These are phyloP conservation scores for Phaethon lepturus DNA, from an alignment of 2,113 vertebrate species.

Conservation along the genomic window DNA sequence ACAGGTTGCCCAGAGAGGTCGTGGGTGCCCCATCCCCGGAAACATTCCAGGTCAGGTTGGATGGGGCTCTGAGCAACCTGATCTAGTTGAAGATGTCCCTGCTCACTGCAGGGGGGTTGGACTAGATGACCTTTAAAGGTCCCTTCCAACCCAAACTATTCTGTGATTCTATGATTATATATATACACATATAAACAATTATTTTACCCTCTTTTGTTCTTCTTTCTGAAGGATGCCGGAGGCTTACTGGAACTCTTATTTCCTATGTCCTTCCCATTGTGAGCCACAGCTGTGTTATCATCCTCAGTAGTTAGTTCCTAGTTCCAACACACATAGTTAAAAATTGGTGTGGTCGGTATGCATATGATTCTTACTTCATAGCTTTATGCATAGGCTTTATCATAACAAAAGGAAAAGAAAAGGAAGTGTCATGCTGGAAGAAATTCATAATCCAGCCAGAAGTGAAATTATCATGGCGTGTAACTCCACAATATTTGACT, in stretches of 20 bases:
- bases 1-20: too few species aligned
- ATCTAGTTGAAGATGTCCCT: too few species aligned
- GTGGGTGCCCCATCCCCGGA: too few species aligned
- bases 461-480: background rate
- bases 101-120: too few species aligned
- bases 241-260: background rate
- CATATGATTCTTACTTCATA: background rate
- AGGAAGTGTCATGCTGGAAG: background rate
- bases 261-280: background rate
- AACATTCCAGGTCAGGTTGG: too few species aligned
- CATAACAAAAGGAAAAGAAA: background rate
- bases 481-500: background rate
- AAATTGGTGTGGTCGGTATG: background rate
- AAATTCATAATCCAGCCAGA: background rate
- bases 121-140: too few species aligned
- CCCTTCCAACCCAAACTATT: too few species aligned
- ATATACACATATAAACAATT: background rate
- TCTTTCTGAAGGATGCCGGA: background rate
- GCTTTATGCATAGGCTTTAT: background rate
- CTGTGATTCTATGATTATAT: too few species aligned
- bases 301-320: slow-evolving; percentile 41
- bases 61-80: too few species aligned
- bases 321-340: background rate
- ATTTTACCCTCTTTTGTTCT: slow-evolving; percentile 59
- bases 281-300: background rate